phyloP scores from a whole-genome alignment of 1,140 invertebrate species.

The Phocides pigmalion region DNA sequence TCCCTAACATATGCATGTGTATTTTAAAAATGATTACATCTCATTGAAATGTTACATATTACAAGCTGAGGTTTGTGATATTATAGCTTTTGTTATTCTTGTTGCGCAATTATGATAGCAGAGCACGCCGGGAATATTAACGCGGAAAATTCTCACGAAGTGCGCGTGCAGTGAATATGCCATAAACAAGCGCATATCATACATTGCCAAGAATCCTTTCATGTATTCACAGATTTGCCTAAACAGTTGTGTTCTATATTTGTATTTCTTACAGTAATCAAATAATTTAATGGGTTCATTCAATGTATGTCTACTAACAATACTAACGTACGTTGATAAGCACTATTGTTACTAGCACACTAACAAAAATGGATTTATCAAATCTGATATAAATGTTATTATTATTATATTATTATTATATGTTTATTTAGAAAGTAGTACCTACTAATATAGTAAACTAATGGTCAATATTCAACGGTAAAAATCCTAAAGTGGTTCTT shows the following conservation, averaged over 20 bases:
- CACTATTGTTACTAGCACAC: too few species aligned
- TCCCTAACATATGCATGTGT: background rate
- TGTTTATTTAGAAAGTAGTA: too few species aligned
- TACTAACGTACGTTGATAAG: too few species aligned
- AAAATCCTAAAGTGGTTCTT: too few species aligned
- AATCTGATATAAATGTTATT: too few species aligned
- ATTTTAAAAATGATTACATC: background rate
- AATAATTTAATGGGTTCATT: too few species aligned
- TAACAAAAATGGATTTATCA: too few species aligned
- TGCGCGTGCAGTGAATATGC: conserved; percentile 42
- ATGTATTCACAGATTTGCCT: conserved; percentile 1
- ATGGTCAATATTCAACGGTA: too few species aligned
- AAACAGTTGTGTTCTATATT: background rate
- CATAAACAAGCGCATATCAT: conserved; percentile 4
- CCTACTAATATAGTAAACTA: too few species aligned
- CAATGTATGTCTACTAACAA: too few species aligned
- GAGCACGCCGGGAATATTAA: conserved; percentile 59
- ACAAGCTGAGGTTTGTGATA: conserved; percentile 49
- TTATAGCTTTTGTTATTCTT: conserved; percentile 53
- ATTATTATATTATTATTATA: too few species aligned
- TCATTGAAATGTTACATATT: conserved; percentile 35
- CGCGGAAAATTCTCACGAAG: conserved; percentile 39
- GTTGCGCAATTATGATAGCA: conserved; percentile 63
- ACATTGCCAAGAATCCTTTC: conserved; percentile 3
- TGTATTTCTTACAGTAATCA: too few species aligned